Base-by-base conservation (phyloP, 2,888 invertebrate species). In the Ischnus inquisitorius region DNA sequence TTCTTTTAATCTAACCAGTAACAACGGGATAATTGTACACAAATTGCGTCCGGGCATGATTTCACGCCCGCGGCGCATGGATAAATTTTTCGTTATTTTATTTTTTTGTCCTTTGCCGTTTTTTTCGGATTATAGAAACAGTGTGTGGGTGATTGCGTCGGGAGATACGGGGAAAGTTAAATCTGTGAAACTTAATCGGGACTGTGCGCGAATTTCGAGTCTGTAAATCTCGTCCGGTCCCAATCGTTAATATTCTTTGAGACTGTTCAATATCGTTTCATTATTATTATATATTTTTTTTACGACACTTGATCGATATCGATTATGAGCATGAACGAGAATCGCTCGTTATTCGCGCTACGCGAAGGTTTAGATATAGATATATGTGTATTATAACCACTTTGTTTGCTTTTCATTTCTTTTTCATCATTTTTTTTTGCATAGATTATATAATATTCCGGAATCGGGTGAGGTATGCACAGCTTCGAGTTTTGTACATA, bases 171-270 rank as follows among this genome's bases (percentile, higher is more conserved):
- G 84, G 83, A 86, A 86, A 86, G 87, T 90, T 90, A 90, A 92
- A 92, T 92, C 91, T 92, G 92, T 92, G 85, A 90, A 92, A 92
- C 92, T 92, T 92, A 92, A 92, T 92, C 91, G 91, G 91, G 92
- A 89, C 89, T 88, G 89, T 87, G 90, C 89, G 87, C 86, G 88
- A 88, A 87, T 85, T 88, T 88, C 88, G 87, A 89, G 86, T 86
- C 65, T 77, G 68, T 62, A 51, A 57, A 72, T 75, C 68, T 71
- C 65, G 77, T 79, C 65, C 82, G 79, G 51, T 51, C 51, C 75
- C 74, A 68, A 77, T 77, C 51, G 76, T 64, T 46, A 28, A 65
- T 78, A 43, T 68, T 67, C 60, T 74, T 46, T 64, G 39, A 76
- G 57, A 16, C 71, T 68, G n/a, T 48, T 85, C 10, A 22, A 68